Evolutionary conservation across 2,888 invertebrate genomes (phyloP), one percentile per base, ranked within the genome.

Genomic region (Thymelicus sylvestris): DNA sequence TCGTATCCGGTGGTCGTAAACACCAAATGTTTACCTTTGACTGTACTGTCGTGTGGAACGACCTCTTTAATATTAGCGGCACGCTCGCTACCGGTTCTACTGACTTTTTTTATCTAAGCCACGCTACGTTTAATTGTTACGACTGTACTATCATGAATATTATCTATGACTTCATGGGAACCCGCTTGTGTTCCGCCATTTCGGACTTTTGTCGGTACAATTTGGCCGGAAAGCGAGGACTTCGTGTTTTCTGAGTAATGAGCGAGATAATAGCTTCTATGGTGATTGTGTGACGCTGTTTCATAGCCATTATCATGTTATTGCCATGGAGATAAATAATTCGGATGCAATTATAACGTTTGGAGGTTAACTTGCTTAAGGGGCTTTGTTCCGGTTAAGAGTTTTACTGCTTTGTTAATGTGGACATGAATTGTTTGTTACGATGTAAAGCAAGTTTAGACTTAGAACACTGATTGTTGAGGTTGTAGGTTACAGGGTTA

Each of bases 81-180:
- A 90, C 89, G 91, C 87, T 83, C 85, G 92, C 92, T 93, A 92
- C 92, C 89, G 91, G 91, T 90, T 88, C 82, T 82, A 75, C 78
- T 75, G 79, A 80, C 74, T 75, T 78, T 78, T 81, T 77, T 86
- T 89, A 83, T 81, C 78, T 81, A 82, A 81, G 79, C 78, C 80
- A 81, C 75, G 77, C 80, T 85, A 86, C 87, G 87, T 89, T 92
- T 92, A 92, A 92, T 92, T 92, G 91, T 92, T 89, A 89, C 83
- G 80, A 79, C 82, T 82, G 77, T 72, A 81, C 85, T 90, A 92
- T 92, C 91, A 80, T 80, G 81, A 80, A 83, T 86, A 83, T 85
- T 83, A 91, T 92, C 91, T 89, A 86, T 87, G 86, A 79, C 84
- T 92, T 92, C 91, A 92, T 92, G 92, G 88, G 92, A 92, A 92